Base-by-base conservation (phyloP, 23 tunicate genomes). In the Styela clava region DNA sequence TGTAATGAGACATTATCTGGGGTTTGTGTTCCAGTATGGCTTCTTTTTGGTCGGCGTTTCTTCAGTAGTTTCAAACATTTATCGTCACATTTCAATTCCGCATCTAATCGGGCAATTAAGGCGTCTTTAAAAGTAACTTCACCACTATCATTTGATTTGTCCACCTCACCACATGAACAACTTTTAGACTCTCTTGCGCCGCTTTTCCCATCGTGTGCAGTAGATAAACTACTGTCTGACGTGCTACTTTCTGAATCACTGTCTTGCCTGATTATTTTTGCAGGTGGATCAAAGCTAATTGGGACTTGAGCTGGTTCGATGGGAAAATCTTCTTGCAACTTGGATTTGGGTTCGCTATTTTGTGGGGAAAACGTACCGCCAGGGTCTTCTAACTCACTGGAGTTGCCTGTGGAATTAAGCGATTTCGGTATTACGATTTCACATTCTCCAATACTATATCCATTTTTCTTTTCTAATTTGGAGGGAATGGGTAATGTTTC, bases 41-140 rank as follows among this genome's bases (percentile, higher is more conserved):
- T 84, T 74, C 34, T 82, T 35, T 34, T 76, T 74, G 27, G 64
- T 73, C 29, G 67, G 63, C 1, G 85, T 27, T 24, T 72, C 86
- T 29, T 7, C 12, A 12, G 12, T 44, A 44, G 12, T 12, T 44
- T 44, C 12, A 44, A 44, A 44, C 56, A 44, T 44, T 44, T 12
- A 44, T 44, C 56, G 56, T 44, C 56, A 12, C 56, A 44, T 44
- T 44, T 44, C 56, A 44, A 44, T 12, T 44, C 56, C 7, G 56
- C 7, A 44, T 44, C 12, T 44, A 44, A 12, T 44, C 56, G 56
- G 56, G 56, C 56, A 5, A 44, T 44, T 44, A 44, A 44, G 12
- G 12, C 56, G 12, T 44, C 56, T 44, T 44, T 44, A 12, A 44
- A 44, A 44, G 9, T 44, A 44, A 44, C 56, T 44, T 12, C 56